Evolutionary conservation across 2,113 vertebrate genomes (phyloP).

Genomic region (Otus sunia): DNA sequence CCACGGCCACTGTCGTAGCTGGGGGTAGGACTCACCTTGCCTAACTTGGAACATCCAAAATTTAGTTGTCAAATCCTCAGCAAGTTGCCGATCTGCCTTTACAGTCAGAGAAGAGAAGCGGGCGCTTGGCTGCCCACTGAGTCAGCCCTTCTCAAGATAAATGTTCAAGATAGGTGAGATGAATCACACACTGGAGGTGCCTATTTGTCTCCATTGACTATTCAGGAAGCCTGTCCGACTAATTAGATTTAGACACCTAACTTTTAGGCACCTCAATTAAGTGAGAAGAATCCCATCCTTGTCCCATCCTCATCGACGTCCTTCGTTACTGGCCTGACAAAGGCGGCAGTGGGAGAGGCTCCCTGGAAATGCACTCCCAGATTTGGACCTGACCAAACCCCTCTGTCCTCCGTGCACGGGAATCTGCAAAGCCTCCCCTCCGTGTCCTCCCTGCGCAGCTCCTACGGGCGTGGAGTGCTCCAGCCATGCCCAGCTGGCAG

Average conservation of each 20-base stretch:
- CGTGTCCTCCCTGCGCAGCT: background rate
- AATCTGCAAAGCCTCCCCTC: background rate
- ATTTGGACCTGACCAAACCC: background rate
- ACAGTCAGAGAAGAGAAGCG: background rate
- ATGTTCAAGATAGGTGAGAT: constrained; percentile 18
- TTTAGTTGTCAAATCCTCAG: background rate
- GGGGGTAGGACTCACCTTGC: background rate
- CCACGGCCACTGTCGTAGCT: background rate
- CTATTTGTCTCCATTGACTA: constrained; percentile 41
- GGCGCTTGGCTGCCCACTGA: background rate
- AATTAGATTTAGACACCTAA: constrained; percentile 25
- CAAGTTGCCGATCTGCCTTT: background rate
- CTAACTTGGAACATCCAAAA: background rate
- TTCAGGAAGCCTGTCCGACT: background rate
- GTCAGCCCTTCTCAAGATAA: constrained; percentile 54
- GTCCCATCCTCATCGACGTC: rapidly evolving
- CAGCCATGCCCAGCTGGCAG: constrained; percentile 17
- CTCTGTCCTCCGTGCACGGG: background rate
- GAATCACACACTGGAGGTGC: constrained; percentile 14
- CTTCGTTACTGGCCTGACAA: background rate
- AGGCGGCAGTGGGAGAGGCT: background rate
- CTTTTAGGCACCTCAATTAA: background rate
- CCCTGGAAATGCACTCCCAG: background rate
- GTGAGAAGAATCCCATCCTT: background rate
- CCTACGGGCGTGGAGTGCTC: background rate